Conservation (phyloP, 2,888 invertebrate genomes). For the Eutolmus rufibarbis region DNA sequence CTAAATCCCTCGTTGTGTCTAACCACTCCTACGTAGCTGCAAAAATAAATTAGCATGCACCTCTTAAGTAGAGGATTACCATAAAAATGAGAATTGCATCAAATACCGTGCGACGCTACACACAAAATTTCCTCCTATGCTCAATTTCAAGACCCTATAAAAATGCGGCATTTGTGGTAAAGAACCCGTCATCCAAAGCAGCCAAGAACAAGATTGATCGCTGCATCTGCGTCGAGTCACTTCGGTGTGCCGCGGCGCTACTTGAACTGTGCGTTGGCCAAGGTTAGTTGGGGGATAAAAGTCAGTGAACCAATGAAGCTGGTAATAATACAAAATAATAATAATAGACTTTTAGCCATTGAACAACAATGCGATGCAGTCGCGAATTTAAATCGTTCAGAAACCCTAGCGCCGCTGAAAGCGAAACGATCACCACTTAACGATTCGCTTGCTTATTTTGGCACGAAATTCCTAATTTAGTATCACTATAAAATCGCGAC, state of each 20-base stretch:
- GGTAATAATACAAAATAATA: not conserved
- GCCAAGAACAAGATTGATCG: conserved; percentile 14
- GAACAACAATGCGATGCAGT: not conserved
- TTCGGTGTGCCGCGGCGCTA: not conserved
- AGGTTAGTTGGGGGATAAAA: conserved; percentile 31
- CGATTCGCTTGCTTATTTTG: not conserved
- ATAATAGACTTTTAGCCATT: not conserved
- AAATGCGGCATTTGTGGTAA: not conserved
- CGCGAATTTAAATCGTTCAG: not conserved
- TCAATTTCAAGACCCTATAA: not conserved
- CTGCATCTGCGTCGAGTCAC: not conserved
- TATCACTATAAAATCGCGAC: not conserved
- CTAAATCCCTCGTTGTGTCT: not conserved
- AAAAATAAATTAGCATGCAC: not conserved
- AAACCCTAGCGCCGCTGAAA: not conserved
- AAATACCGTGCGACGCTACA: not conserved
- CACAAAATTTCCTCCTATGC: not conserved
- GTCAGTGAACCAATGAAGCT: conserved; percentile 22
- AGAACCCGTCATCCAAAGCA: not conserved
- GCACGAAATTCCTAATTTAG: not conserved
- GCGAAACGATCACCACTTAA: not conserved
- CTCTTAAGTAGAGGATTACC: not conserved
- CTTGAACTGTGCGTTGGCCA: conserved; percentile 6
- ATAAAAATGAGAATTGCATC: conserved; percentile 18
- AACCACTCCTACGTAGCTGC: not conserved